Base-by-base conservation (phyloP, 2,888 invertebrate genomes). In the Epinotia demarniana region DNA sequence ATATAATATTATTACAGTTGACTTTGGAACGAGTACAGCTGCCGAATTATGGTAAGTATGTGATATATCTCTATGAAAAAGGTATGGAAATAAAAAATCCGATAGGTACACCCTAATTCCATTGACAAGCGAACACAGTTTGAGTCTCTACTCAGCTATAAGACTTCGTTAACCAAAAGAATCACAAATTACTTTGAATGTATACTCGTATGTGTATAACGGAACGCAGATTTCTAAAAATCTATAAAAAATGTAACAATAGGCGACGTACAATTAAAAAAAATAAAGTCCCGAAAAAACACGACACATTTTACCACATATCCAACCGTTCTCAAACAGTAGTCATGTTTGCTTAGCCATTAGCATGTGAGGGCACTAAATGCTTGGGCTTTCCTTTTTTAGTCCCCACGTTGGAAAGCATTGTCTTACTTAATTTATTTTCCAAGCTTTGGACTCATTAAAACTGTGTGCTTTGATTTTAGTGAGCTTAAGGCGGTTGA, bases 341-440 rank as follows among this genome's bases (percentile, higher is more conserved):
- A 91, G 91, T 87, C 72, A 73, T 90, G 83, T 91, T 91, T 89
- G 82, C 82, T 49, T 64, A 83, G 70, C 85, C 86, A 89, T 91
- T 91, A 89, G 81, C 91, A 87, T 87, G 58, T 80, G 69, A 23
- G 80, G 82, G 84, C 81, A 85, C 87, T 88, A 87, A 89, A 85
- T 80, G 79, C 75, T 62, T 27, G 60, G 33, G 27, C 57, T 46
- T 57, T 33, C 39, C 55, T 75, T 55, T 61, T 71, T 71, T 53
- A 16, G 77, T 79, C 78, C 78, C 80, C 77, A 49, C 64, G 69
- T 61, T 58, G 73, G 72, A 75, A 78, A 75, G 80, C 81, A 82
- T 87, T 86, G 84, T 85, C 81, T 86, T 83, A 53, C 71, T 75
- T 75, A 71, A 75, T 73, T 73, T 68, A 68, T 73, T 61, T 68